Evolutionary conservation across 2,797 vertebrate genomes (phyloP).

Genomic region (Enteromius radiatus): DNA sequence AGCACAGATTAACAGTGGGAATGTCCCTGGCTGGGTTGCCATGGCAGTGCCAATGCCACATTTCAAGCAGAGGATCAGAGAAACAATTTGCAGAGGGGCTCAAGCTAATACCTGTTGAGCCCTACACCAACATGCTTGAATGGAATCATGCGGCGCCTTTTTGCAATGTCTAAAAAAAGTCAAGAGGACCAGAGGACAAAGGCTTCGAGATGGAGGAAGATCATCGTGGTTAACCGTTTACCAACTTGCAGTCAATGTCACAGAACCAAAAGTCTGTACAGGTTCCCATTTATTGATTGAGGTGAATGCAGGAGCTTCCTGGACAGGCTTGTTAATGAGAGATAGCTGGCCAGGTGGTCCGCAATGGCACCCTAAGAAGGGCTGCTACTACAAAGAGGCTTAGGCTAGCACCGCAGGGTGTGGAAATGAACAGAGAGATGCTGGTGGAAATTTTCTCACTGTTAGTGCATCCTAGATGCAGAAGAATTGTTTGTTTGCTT

Average conservation of each 20-base stretch:
- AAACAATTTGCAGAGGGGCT: conserved; percentile 51
- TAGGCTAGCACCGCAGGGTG: conserved; percentile 12
- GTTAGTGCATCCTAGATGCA: too few species aligned
- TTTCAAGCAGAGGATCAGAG: conserved; percentile 48
- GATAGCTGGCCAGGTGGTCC: conserved; percentile 24
- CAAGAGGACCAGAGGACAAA: conserved; percentile 34
- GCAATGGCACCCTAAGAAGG: conserved; percentile 28
- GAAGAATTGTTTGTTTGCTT: too few species aligned
- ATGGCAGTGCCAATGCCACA: conserved; percentile 41
- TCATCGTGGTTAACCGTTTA: neutral
- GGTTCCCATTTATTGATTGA: neutral
- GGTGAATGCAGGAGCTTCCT: conserved; percentile 14
- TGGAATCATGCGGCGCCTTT: conserved; percentile 22
- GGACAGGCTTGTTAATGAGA: neutral
- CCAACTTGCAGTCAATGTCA: neutral
- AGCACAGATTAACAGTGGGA: conserved; percentile 37
- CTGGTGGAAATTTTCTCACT: neutral
- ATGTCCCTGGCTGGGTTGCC: conserved; percentile 42
- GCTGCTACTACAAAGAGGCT: conserved; percentile 38
- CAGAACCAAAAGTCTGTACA: neutral
- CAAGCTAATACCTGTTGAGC: conserved; percentile 45
- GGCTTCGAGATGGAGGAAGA: conserved; percentile 6
- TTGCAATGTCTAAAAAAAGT: conserved; percentile 4
- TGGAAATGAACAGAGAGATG: conserved; percentile 28
- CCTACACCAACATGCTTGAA: conserved; percentile 42